Conservation (phyloP, 1,140 invertebrate species). For the Ectropis grisescens region DNA sequence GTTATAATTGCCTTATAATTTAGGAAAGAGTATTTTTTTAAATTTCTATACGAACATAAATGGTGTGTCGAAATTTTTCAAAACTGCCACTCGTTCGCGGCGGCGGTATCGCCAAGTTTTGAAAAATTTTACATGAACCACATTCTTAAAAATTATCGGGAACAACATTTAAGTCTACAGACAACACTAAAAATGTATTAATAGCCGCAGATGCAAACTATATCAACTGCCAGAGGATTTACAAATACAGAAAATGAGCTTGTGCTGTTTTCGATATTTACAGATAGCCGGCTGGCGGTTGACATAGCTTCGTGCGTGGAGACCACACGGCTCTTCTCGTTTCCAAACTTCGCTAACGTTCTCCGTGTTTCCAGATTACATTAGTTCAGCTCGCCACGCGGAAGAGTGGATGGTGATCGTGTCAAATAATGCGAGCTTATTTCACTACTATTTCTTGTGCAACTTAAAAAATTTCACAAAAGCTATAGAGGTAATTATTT, state of each 20-base stretch:
- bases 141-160: constrained; percentile 61
- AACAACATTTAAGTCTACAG: constrained; percentile 64
- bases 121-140: constrained; percentile 23
- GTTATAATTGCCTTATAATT: constrained; percentile 62
- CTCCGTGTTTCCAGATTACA: too few relatives aligned
- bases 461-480: constrained; percentile 61
- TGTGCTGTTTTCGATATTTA: too few relatives aligned
- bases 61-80: constrained; percentile 35
- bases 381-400: too few relatives aligned
- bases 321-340: background rate
- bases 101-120: constrained; percentile 2
- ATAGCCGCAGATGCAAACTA: constrained; percentile 1
- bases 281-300: background rate
- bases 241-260: too few relatives aligned
- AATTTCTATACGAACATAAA: constrained; percentile 51
- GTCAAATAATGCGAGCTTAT: too few relatives aligned
- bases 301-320: background rate
- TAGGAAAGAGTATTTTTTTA: constrained; percentile 66
- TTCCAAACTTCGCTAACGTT: background rate
- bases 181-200: constrained; percentile 50
- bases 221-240: constrained; percentile 5
- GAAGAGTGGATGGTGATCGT: too few relatives aligned
- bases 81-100: constrained; percentile 16
- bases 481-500: constrained; percentile 59
- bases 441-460: constrained; percentile 61